Conservation (phyloP, 2,888 invertebrate genomes). For the Tipula vernalis region DNA sequence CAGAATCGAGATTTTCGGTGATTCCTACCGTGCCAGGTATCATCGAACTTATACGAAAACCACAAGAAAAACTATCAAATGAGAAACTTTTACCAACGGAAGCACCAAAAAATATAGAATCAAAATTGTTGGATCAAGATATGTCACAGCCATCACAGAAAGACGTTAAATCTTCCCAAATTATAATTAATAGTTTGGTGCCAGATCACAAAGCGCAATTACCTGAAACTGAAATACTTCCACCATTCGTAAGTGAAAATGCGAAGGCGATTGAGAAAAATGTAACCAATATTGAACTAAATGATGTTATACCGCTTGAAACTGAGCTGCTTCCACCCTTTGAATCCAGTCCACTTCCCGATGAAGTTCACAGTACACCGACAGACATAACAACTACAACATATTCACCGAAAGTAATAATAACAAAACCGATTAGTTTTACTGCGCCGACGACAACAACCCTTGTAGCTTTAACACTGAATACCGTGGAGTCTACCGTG, state of each 20-base stretch:
- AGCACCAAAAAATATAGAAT: neutral
- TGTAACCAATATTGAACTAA: neutral
- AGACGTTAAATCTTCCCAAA: neutral
- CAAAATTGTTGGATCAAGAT: neutral
- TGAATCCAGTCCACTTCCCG: neutral
- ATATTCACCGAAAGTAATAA: neutral
- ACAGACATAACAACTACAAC: neutral
- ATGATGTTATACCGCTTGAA: neutral
- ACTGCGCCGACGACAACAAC: too few species aligned
- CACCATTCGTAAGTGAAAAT: too few species aligned
- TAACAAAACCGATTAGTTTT: too few species aligned
- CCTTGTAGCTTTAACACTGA: too few species aligned
- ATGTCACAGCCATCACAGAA: neutral
- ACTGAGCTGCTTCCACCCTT: neutral
- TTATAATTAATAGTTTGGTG: neutral
- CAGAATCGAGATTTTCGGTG: neutral
- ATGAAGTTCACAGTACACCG: neutral
- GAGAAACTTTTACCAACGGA: neutral
- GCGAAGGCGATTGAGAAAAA: too few species aligned
- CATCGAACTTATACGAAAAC: neutral
- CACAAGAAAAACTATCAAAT: neutral
- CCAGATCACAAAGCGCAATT: neutral
- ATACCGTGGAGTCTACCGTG: too few species aligned
- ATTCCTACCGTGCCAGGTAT: neutral
- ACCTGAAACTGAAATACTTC: too few species aligned